phyloP scores from a whole-genome alignment of 1,140 invertebrate species.

The Anadara kagoshimensis region DNA sequence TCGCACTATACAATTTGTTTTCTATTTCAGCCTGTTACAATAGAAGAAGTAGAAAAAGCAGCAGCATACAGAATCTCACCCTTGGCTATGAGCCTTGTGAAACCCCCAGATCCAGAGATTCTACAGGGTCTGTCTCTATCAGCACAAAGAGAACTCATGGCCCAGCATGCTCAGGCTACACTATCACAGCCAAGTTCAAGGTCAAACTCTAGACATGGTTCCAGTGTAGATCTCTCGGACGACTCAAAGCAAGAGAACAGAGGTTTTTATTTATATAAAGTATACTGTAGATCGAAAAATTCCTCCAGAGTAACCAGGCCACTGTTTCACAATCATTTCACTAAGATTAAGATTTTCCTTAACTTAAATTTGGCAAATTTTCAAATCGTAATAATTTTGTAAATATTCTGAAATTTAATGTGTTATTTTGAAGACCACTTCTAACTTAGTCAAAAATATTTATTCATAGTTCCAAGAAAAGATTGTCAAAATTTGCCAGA shows the following conservation, averaged over 20 bases:
- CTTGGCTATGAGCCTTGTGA: conserved; percentile 68
- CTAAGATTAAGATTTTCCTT: no score
- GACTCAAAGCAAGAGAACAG: conserved; percentile 13
- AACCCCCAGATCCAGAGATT: conserved; percentile 69
- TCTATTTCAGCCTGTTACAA: conserved; percentile 83
- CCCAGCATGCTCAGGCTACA: conserved; percentile 65
- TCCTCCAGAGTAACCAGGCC: no score
- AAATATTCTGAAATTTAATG: no score
- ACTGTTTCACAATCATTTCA: no score
- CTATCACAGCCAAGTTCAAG: conserved; percentile 64
- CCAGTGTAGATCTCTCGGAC: conserved; percentile 40
- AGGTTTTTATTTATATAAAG: background rate
- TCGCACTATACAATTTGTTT: conserved; percentile 55
- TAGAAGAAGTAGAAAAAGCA: conserved; percentile 80
- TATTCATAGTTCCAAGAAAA: no score
- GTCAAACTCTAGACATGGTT: conserved; percentile 50
- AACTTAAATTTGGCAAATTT: no score
- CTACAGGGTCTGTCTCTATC: conserved; percentile 60
- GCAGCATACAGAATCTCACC: conserved; percentile 74
- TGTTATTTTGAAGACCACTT: no score
- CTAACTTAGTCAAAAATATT: no score
- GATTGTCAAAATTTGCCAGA: no score
- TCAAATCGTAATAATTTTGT: no score
- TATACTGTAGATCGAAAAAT: no score
- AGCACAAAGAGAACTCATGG: conserved; percentile 67